Evolutionary conservation across 2,888 invertebrate genomes (phyloP).

Genomic region (Euplagia quadripunctaria): DNA sequence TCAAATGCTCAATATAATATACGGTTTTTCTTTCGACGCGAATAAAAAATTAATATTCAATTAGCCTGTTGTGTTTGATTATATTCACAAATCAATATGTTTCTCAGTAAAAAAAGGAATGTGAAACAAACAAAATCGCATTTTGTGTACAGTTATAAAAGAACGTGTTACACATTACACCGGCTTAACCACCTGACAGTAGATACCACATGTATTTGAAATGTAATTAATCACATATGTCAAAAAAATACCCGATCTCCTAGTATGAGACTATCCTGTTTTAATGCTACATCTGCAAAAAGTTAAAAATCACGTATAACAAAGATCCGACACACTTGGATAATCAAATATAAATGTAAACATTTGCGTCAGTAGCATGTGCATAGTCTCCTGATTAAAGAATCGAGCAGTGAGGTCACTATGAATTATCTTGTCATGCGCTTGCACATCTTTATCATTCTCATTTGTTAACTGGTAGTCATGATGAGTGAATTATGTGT

Average conservation of each 20-base stretch:
- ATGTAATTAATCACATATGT: too few species aligned
- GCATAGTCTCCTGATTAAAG: slow-evolving; percentile 38
- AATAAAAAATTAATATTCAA: slow-evolving; percentile 16
- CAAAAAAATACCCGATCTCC: too few species aligned
- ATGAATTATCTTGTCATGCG: slow-evolving; percentile 15
- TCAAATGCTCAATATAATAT: background rate
- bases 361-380: slow-evolving; percentile 35
- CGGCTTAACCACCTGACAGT: too few species aligned
- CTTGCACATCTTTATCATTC: slow-evolving; percentile 13
- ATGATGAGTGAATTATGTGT: background rate
- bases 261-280: too few species aligned
- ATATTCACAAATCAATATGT: slow-evolving; percentile 1
- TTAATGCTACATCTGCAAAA: too few species aligned
- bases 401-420: slow-evolving; percentile 39
- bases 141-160: too few species aligned
- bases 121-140: background rate
- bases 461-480: background rate
- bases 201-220: too few species aligned
- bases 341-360: slow-evolving; percentile 35
- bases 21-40: background rate
- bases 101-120: background rate
- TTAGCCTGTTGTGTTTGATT: slow-evolving; percentile 6
- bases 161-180: too few species aligned
- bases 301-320: slow-evolving; percentile 28
- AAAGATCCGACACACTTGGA: slow-evolving; percentile 15